phyloP scores from a whole-genome alignment of 2,797 vertebrate species.

The Pachyuromys duprasi region DNA sequence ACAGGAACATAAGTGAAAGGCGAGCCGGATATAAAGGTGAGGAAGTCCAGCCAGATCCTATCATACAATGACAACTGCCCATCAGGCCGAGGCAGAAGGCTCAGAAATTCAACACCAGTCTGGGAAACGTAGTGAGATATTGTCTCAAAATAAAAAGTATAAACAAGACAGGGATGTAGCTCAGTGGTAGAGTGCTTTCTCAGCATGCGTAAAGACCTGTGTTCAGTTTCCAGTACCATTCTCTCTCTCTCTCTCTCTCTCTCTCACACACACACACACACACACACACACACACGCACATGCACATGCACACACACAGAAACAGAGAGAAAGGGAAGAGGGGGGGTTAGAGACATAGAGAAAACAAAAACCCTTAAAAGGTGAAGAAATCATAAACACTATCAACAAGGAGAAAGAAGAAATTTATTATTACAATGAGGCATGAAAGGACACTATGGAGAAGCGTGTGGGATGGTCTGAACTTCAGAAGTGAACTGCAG shows the following conservation, averaged over 20 bases:
- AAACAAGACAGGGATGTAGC: not conserved
- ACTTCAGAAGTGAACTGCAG: not conserved
- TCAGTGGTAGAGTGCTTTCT: not conserved
- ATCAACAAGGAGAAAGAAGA: not conserved
- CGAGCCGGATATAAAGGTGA: not conserved
- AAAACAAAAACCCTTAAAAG: not conserved
- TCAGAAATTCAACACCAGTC: not conserved
- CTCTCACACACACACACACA: fast-evolving
- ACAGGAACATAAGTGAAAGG: not conserved
- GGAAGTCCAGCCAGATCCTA: not conserved
- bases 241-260: no score
- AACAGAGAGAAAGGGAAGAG: not conserved
- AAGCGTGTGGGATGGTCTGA: not conserved
- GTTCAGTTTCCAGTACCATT: not conserved
- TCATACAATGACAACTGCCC: not conserved
- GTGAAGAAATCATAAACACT: not conserved
- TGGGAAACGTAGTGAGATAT: not conserved
- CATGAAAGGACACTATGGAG: not conserved
- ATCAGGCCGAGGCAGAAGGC: not conserved
- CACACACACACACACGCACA: not conserved
- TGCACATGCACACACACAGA: not conserved
- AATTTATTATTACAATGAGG: not conserved
- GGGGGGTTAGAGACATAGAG: not conserved
- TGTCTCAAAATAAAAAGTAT: not conserved
- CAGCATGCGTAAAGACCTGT: not conserved